These are phyloP conservation scores for Chirona hameri DNA, from an alignment of 2,888 invertebrate genomes.

Conservation along the genomic window DNA sequence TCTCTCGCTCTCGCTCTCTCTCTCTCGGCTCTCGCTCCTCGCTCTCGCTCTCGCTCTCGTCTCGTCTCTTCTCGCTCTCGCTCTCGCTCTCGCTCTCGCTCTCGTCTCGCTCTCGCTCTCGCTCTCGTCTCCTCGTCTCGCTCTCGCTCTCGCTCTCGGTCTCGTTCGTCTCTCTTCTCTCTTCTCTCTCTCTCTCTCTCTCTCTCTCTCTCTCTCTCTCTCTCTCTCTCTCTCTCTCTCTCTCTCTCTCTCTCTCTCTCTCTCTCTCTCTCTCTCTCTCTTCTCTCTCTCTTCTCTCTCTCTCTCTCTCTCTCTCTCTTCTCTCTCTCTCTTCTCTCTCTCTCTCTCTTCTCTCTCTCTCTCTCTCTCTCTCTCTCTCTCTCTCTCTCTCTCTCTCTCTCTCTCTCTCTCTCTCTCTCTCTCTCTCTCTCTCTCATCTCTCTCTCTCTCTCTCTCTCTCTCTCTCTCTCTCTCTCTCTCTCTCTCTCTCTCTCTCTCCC, in stretches of 20 bases:
- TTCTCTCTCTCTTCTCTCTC: too few species aligned
- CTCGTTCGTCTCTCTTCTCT: background rate
- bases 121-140: too few species aligned
- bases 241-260: background rate
- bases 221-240: background rate
- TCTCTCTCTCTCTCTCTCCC: too few species aligned
- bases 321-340: background rate
- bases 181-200: background rate
- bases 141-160: too few species aligned
- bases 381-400: background rate
- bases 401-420: background rate
- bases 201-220: background rate
- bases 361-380: background rate
- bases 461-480: background rate
- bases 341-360: background rate
- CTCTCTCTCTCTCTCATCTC: background rate
- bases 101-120: too few species aligned
- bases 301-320: too few species aligned
- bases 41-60: too few species aligned
- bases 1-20: too few species aligned
- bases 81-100: too few species aligned
- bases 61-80: too few species aligned
- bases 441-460: background rate
- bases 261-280: background rate
- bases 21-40: too few species aligned